Base-by-base conservation (phyloP, 1,140 invertebrate genomes). In the Rhagoletis pomonella region DNA sequence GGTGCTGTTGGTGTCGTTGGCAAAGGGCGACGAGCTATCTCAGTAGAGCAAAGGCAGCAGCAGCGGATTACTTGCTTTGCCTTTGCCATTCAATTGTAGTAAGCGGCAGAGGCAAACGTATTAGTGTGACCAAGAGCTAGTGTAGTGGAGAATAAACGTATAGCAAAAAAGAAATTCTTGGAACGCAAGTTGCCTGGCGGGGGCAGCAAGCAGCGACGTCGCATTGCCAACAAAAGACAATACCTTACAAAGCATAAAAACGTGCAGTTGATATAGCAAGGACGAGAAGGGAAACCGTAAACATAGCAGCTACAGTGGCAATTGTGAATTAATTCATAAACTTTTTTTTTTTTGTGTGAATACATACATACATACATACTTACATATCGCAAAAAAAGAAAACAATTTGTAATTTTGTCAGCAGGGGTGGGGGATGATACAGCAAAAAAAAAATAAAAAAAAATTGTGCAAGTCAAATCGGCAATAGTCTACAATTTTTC, bases 101-200 rank as follows among this genome's bases (percentile, higher is more conserved):
- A 55, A 81, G 73, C 73, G 73, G 47, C 47, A n/a, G 14, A 81
- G 73, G n/a, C 73, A 87, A 88, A 88, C 69, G 88, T 88, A 87
- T 88, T 87, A 88, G 88, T 88, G 88, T 88, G 88, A 86, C 85
- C 88, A 88, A 88, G 88, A 86, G 88, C 88, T 88, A 88, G 88
- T 85, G 81, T 81, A 10, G 69, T 77, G n/a, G 42, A 77, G 69
- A 77, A 77, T 17, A 77, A 50, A 77, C 19, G 47, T 55, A 77
- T 55, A 77, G 69, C 69, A 77, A 50, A 77, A 29, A 65, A 67
- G 73, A 50, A 81, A 81, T 50, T 81, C 73, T 81, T 81, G 44
- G 86, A 60, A 87, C 50, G 62, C n/a, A 55, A 65, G 86, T 58
- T 47, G 64, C 47, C 64, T 50, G 85, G n/a, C 60, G 60, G 17